Percentiles rank a stretch among this genome's conserved stretches.
Conservation (phyloP, 2,888 invertebrate genomes). For the Eledone cirrhosa region DNA sequence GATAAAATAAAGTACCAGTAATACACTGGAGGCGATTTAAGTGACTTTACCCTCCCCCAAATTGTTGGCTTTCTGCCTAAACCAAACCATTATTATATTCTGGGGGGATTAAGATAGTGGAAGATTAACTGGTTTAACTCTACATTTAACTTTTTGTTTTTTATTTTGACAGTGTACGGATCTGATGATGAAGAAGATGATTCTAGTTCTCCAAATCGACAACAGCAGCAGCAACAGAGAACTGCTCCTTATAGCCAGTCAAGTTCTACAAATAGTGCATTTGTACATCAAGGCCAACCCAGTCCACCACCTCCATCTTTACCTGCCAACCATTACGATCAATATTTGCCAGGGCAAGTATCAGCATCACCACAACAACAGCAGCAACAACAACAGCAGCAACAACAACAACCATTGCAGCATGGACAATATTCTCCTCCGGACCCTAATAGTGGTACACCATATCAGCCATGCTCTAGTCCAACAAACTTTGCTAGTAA, state of each 20-base stretch:
- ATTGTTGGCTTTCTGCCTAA: too few relatives aligned
- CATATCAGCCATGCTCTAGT: conserved; percentile 29
- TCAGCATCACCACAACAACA: background rate
- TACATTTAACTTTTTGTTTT: too few relatives aligned
- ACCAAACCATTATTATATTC: too few relatives aligned
- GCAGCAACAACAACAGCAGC: conserved; percentile 6
- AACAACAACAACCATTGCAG: background rate
- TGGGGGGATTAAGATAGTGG: too few relatives aligned
- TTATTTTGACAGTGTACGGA: conserved; percentile 17
- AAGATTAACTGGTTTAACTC: too few relatives aligned
- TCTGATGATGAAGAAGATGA: conserved; percentile 30
- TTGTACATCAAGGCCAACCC: conserved; percentile 14
- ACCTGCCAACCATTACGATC: conserved; percentile 19
- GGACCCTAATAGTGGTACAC: background rate
- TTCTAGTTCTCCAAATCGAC: conserved; percentile 26
- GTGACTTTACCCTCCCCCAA: too few relatives aligned
- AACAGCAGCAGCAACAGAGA: conserved; percentile 20
- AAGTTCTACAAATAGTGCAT: conserved; percentile 1
- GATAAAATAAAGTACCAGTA: too few relatives aligned
- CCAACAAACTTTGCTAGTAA: conserved; percentile 19
- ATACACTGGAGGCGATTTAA: too few relatives aligned
- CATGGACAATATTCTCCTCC: conserved; percentile 25
- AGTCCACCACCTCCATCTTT: conserved; percentile 7
- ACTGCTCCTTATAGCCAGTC: background rate
- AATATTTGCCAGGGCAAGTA: conserved; percentile 17